A percentile compares a stretch with the other conserved stretches of the same genome.
These are phyloP conservation scores for Gnathonemus echidnorhynchus DNA, from an alignment of 2,113 vertebrate species.

Conservation along the genomic window DNA sequence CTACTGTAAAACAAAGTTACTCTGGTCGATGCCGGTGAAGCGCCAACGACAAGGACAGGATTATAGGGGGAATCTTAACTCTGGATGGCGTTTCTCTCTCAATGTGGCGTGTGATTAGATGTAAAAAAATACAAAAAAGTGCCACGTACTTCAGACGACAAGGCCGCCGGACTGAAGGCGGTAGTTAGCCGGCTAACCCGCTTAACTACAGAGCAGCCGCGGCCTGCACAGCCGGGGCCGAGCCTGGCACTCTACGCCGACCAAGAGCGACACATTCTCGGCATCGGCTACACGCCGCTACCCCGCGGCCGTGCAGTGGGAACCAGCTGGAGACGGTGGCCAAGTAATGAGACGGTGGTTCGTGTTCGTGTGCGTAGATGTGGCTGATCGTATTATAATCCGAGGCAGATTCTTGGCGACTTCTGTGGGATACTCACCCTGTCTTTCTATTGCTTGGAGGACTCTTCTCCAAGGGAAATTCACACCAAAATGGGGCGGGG, in stretches of 20 bases:
- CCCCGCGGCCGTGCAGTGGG: constrained; percentile 11
- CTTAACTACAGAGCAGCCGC: constrained; percentile 12
- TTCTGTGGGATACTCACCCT: constrained; percentile 55
- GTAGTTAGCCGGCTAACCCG: neutral
- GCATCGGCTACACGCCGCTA: constrained; percentile 20
- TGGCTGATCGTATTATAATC: neutral
- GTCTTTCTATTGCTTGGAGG: constrained; percentile 63
- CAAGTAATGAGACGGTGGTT: neutral
- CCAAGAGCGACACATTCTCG: constrained; percentile 17
- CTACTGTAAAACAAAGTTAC: neutral
- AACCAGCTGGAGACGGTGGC: neutral
- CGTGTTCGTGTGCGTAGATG: neutral
- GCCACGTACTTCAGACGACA: neutral
- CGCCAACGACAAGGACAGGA: neutral
- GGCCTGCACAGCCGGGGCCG: constrained; percentile 34
- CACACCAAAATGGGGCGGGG: constrained; percentile 61
- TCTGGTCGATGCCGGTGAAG: neutral
- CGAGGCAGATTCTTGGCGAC: constrained; percentile 1
- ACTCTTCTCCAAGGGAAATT: constrained; percentile 64
- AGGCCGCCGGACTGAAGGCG: neutral
- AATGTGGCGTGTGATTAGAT: neutral
- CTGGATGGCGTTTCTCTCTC: neutral
- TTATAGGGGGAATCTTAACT: neutral
- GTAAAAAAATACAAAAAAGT: neutral
- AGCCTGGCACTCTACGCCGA: constrained; percentile 39